These are phyloP conservation scores for Pedionomus torquatus DNA, from an alignment of 2,113 vertebrate species.

Conservation along the genomic window DNA sequence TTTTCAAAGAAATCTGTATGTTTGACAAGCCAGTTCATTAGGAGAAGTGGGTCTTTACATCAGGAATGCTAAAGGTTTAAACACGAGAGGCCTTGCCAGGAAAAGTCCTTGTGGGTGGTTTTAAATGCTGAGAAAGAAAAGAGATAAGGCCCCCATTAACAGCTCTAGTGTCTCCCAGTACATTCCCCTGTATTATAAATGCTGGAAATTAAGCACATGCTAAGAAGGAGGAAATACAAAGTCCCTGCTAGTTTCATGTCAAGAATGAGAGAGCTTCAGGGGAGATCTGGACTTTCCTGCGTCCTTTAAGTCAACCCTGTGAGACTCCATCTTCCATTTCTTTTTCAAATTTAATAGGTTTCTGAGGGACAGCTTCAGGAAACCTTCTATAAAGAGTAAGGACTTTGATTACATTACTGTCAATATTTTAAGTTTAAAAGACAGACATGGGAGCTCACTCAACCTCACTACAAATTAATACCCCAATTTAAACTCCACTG, in stretches of 20 bases:
- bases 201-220: not conserved
- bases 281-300: not conserved
- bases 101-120: not conserved
- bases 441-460: not conserved
- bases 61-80: not conserved
- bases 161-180: not conserved
- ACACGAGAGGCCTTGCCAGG: not conserved
- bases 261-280: not conserved
- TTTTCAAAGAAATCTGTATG: accelerated
- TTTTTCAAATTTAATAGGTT: conserved; percentile 57
- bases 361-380: conserved; percentile 43
- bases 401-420: conserved; percentile 50
- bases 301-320: not conserved
- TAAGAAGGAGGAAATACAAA: not conserved
- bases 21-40: not conserved
- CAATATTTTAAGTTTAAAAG: conserved; percentile 48
- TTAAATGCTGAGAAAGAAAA: not conserved
- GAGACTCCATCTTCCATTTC: not conserved
- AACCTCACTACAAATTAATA: not conserved
- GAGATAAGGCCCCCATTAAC: not conserved
- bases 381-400: not conserved
- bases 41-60: not conserved
- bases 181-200: not conserved
- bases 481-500: not conserved
- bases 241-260: not conserved